Evolutionary conservation across 2,113 vertebrate genomes (phyloP), one percentile per base, ranked within the genome.

Genomic region (Emydocephalus ijimae): DNA sequence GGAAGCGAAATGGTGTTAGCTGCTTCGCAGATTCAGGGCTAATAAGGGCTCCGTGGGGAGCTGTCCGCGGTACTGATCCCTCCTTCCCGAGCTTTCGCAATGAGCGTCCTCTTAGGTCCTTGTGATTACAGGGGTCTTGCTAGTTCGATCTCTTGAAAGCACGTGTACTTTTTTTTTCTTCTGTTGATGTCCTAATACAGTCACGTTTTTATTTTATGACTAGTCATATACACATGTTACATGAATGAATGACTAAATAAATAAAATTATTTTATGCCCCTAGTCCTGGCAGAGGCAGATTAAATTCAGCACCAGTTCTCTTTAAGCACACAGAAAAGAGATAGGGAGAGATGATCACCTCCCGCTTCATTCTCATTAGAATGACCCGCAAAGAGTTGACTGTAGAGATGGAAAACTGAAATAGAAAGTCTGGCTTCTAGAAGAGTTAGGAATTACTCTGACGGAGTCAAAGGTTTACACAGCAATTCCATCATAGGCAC

Each of bases 11-110:
- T 3, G 1, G 87, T 43, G 52, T 20, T 61, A 3, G 61, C 85
- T 29, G 39, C 50, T 43, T 12, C 45, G 50, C 10, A 61, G 34
- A 48, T n/a, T 54, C 50, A 5, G 69, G 74, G 15, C 39, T 4
- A 45, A 89, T 11, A 14, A 23, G 43, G n/a, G 11, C 48, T 39
- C 85, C 10, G 87, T 45, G 15, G 29, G 93, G 94, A 93, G 94
- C 97, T 97, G 95, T 97, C 96, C 97, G 95, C 94, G 96, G 97
- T 98, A 61, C 97, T 96, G 96, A 94, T 48, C 69, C 87, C 92
- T 94, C 92, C 86, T 45, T 23, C 39, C 9, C 50, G 23, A 45
- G 54, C 14, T 20, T 87, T 8, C 56, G 1, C 61, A 24, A 23
- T 21, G 61, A 61, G 48, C n/a, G 54, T 10, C 1, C 21, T 52